Evolutionary conservation across 2,888 invertebrate genomes (phyloP).

Genomic region (Eupithecia tripunctaria): DNA sequence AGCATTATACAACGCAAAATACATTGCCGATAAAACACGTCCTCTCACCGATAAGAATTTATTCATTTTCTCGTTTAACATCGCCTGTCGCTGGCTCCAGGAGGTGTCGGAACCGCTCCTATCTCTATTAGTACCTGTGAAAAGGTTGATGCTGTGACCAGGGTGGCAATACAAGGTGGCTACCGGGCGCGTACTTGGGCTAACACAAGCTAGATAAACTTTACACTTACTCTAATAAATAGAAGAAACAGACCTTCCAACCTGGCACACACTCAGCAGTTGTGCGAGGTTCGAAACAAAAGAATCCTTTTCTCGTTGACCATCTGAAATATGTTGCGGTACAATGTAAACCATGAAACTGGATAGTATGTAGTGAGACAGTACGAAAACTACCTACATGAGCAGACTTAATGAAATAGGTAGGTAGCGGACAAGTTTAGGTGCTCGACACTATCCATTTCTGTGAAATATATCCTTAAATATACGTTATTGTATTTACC

Average conservation of each 20-base stretch:
- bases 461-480: slow-evolving; percentile 63
- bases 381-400: slow-evolving; percentile 58
- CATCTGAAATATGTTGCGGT: slow-evolving; percentile 45
- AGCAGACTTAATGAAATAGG: slow-evolving; percentile 64
- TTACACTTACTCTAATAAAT: slow-evolving; percentile 30
- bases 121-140: slow-evolving; percentile 86
- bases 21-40: slow-evolving; percentile 66
- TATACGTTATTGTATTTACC: slow-evolving; percentile 43
- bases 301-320: slow-evolving; percentile 37
- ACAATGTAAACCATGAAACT: slow-evolving; percentile 41
- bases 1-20: slow-evolving; percentile 48
- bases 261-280: slow-evolving; percentile 51
- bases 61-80: slow-evolving; percentile 96
- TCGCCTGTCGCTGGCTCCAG: slow-evolving; percentile 92
- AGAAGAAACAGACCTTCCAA: slow-evolving; percentile 62
- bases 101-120: slow-evolving; percentile 86
- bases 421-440: slow-evolving; percentile 75
- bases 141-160: slow-evolving; percentile 79
- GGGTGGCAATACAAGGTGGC: slow-evolving; percentile 52
- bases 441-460: slow-evolving; percentile 76
- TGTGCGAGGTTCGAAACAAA: slow-evolving; percentile 42
- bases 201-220: slow-evolving; percentile 40
- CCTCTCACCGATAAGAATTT: slow-evolving; percentile 95
- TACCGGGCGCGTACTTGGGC: slow-evolving; percentile 70
- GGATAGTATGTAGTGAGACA: slow-evolving; percentile 42